These are phyloP conservation scores for Trichonephila clavipes DNA, from an alignment of 1,140 invertebrate genomes.

Conservation along the genomic window DNA sequence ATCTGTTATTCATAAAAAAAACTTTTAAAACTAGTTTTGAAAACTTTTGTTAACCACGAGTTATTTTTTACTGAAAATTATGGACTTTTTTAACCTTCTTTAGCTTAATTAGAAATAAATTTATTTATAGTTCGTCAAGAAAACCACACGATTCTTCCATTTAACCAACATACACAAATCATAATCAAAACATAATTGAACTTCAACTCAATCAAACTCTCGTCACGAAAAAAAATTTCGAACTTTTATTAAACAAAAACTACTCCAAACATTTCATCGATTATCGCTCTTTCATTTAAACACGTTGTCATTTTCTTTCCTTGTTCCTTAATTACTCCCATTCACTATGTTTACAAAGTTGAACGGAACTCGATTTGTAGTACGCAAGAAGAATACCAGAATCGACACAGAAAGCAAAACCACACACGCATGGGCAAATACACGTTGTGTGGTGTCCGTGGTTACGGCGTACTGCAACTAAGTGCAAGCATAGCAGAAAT, in stretches of 20 bases:
- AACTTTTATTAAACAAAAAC: not conserved
- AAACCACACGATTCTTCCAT: not conserved
- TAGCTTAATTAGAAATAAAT: no score
- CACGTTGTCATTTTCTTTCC: not conserved
- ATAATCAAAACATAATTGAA: not conserved
- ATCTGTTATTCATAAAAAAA: no score
- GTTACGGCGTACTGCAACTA: not conserved
- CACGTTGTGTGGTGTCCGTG: not conserved
- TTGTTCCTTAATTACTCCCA: not conserved
- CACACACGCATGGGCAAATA: conserved; percentile 33
- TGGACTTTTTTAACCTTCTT: no score
- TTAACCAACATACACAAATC: not conserved
- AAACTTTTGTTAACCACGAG: no score
- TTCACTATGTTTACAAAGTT: conserved; percentile 41
- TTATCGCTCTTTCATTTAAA: not conserved
- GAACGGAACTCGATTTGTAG: conserved; percentile 13
- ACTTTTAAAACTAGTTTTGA: no score
- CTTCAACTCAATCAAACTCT: not conserved
- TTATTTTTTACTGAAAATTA: no score
- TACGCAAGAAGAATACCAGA: not conserved
- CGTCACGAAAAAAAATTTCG: not conserved
- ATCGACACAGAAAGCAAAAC: not conserved
- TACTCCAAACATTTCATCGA: not conserved
- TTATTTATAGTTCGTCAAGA: not conserved
- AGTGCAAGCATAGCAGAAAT: not conserved